Conservation (phyloP, 2,888 invertebrate species). For the Brenthis daphne region DNA sequence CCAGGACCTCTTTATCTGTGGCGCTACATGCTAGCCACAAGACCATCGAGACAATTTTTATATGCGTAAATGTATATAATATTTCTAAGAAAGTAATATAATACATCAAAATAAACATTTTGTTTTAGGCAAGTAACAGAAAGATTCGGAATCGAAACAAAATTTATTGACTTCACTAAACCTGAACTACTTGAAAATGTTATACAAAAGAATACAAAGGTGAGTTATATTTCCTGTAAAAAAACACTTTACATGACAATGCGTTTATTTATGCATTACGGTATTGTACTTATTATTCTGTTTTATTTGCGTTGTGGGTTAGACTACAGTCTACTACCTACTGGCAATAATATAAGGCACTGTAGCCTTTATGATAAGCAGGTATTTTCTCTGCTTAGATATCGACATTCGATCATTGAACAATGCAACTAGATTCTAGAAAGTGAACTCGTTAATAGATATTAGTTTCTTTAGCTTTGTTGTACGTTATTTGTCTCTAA, state of each 20-base stretch:
- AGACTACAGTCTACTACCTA: too few relatives aligned
- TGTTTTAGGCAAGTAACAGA: conserved; percentile 81
- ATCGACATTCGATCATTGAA: neutral
- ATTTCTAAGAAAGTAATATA: neutral
- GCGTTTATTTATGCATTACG: neutral
- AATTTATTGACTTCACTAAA: conserved; percentile 90
- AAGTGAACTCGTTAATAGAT: neutral
- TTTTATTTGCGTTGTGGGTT: neutral
- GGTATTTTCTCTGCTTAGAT: neutral
- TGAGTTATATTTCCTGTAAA: conserved; percentile 54
- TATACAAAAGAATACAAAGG: conserved; percentile 93
- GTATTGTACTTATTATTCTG: conserved; percentile 3
- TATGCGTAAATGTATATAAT: too few relatives aligned
- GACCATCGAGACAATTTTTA: neutral
- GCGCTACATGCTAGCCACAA: neutral
- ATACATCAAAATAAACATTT: conserved; percentile 2
- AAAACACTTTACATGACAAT: conserved; percentile 21
- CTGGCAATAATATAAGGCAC: too few relatives aligned
- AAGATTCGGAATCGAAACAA: conserved; percentile 87
- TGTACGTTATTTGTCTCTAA: conserved; percentile 1
- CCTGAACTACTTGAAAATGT: conserved; percentile 84
- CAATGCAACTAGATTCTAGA: neutral
- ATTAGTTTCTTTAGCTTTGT: neutral
- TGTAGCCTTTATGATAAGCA: too few relatives aligned
- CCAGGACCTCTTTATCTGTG: too few relatives aligned